Base-by-base conservation (phyloP, 2,888 invertebrate species). In the Nowickia ferox region DNA sequence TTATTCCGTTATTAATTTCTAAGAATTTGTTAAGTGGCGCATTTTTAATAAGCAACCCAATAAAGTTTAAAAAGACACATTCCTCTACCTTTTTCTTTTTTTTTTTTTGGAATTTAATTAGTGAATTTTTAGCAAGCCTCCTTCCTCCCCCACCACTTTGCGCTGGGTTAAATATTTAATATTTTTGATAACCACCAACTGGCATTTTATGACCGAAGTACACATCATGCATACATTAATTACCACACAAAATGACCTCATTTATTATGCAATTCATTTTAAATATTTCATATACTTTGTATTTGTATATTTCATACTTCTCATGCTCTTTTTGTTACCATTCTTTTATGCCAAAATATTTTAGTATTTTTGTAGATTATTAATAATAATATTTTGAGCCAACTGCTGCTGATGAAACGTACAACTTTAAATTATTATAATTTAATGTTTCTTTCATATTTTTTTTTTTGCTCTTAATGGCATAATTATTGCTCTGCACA, bases 191-290 rank as follows among this genome's bases (percentile, higher is more conserved):
- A 71, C 63, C 72, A 71, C 63, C 72, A 69, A 77, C 69, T 83
- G 72, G 51, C 72, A 71, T 48, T 83, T 76, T 77, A 77, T 78
- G 61, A 42, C 61, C 48, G 71, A 38, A 53, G 61, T 63, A 46
- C 42, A 55, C 22, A 22, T 22, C 5, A 6, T 30, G 30, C 30
- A 30, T 6, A 30, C 69, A 71, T 84, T 84, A 84, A 84, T 84
- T 84, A 80, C 71, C 80, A 80, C 80, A 80, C 76, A 71, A 76
- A 48, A 51, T 84, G 76, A 80, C 84, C 84, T 84, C 84, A 84
- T 84, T 84, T 80, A 71, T 76, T 80, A 74, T 80, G 76, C 84
- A 80, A 80, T 79, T 80, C 59, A 61, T 71, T 53, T 71, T 17
- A 61, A 30, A 44, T 53, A 22, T 66, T 77, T 61, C 42, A 11